These are phyloP conservation scores for Myathropa florea DNA, from an alignment of 2,888 invertebrate genomes.

Conservation along the genomic window DNA sequence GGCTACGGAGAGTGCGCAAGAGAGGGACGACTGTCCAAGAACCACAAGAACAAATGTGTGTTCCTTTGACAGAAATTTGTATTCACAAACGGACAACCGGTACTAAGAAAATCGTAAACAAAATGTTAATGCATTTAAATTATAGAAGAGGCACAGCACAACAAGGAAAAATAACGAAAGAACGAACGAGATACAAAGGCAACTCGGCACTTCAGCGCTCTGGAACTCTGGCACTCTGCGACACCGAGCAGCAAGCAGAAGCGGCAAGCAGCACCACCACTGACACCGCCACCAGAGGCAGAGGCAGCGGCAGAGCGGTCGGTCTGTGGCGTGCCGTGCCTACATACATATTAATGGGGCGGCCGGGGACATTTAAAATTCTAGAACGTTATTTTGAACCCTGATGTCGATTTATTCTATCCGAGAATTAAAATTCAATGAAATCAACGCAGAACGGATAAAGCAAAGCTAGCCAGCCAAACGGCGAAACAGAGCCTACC, in stretches of 20 bases:
- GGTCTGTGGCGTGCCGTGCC: conserved; percentile 23
- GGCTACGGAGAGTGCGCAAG: background rate
- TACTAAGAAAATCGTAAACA: conserved; percentile 71
- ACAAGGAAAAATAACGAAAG: conserved; percentile 15
- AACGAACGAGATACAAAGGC: conserved; percentile 11
- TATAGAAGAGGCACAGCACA: conserved; percentile 47
- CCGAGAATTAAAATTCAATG: conserved; percentile 69
- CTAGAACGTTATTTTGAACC: conserved; percentile 70
- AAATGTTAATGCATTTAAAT: conserved; percentile 71
- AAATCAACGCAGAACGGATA: conserved; percentile 65
- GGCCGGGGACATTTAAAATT: conserved; percentile 67
- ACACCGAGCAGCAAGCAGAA: background rate
- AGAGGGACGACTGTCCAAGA: conserved; percentile 1
- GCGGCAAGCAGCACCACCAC: background rate
- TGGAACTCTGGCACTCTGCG: background rate
- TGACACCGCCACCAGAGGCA: too few relatives aligned
- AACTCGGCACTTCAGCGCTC: background rate
- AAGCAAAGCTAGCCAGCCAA: conserved; percentile 12
- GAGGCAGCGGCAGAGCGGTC: background rate
- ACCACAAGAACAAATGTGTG: conserved; percentile 37
- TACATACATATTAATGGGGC: conserved; percentile 66
- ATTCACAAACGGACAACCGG: conserved; percentile 70
- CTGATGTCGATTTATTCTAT: conserved; percentile 69
- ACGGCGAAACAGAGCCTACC: background rate
- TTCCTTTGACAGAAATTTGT: conserved; percentile 65